phyloP scores from a whole-genome alignment of 2,797 vertebrate species.

The Tiaroga cobitis region DNA sequence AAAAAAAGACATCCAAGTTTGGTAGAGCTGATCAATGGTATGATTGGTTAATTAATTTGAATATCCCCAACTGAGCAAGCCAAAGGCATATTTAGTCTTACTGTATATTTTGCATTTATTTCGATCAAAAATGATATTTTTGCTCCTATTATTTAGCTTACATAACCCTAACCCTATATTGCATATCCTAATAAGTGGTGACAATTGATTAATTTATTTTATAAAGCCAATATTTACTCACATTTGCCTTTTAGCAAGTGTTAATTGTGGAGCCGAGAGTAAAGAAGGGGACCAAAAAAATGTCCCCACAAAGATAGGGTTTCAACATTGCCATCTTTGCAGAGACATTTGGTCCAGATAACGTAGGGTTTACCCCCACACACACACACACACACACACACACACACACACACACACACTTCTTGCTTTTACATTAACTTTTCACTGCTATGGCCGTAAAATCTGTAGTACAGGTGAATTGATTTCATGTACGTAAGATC shows the following conservation, averaged over 20 bases:
- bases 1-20: no score
- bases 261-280: not conserved
- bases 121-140: not conserved
- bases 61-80: no score
- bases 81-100: not conserved
- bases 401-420: conserved; percentile 33
- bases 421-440: conserved; percentile 58
- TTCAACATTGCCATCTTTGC: not conserved
- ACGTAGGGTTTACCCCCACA: not conserved
- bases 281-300: no score
- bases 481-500: conserved; percentile 64
- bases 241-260: not conserved
- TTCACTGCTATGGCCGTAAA: conserved; percentile 32
- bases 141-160: not conserved
- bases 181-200: no score
- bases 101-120: not conserved
- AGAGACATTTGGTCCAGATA: not conserved
- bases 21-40: no score
- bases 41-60: no score
- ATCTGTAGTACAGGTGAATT: conserved; percentile 58
- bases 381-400: conserved; percentile 25
- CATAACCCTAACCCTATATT: no score
- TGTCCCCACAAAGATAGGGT: not conserved
- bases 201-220: not conserved
- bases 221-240: not conserved